Percentiles rank a stretch among this genome's conserved stretches.
These are phyloP conservation scores for Ophion slaviceki DNA, from an alignment of 2,888 invertebrate species.

Conservation along the genomic window DNA sequence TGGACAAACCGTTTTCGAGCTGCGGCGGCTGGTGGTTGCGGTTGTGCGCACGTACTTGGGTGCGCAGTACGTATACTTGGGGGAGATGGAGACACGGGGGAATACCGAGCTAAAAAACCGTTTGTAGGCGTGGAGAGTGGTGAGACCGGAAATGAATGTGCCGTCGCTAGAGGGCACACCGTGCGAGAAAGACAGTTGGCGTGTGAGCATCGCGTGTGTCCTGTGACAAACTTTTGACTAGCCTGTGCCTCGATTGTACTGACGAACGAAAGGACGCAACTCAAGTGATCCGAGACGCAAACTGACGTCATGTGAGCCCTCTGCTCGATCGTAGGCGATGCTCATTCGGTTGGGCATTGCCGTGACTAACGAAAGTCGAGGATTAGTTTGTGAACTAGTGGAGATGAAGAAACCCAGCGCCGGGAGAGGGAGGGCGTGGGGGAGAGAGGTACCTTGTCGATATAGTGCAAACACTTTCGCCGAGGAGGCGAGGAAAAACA, in stretches of 20 bases:
- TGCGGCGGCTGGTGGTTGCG: slow-evolving; percentile 16
- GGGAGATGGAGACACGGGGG: not conserved
- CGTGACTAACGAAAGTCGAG: slow-evolving; percentile 53
- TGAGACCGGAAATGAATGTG: slow-evolving; percentile 50
- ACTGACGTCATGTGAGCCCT: not conserved
- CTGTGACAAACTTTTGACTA: slow-evolving; percentile 58
- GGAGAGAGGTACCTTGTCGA: not conserved
- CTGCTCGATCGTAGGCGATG: not conserved
- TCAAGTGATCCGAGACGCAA: too few relatives aligned
- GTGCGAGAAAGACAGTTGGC: slow-evolving; percentile 14
- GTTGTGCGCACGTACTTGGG: not conserved
- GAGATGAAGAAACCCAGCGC: slow-evolving; percentile 3
- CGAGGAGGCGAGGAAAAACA: slow-evolving; percentile 29
- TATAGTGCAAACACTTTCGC: slow-evolving; percentile 57
- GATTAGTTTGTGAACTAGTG: slow-evolving; percentile 34
- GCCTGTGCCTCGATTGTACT: slow-evolving; percentile 54
- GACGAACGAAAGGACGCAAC: slow-evolving; percentile 51
- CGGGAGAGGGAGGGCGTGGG: slow-evolving; percentile 20
- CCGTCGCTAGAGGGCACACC: slow-evolving; percentile 23
- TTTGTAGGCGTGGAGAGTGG: not conserved
- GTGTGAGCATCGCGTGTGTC: slow-evolving; percentile 38
- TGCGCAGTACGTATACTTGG: not conserved
- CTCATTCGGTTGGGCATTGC: not conserved
- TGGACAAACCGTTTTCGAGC: slow-evolving; percentile 30
- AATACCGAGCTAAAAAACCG: slow-evolving; percentile 20